A percentile compares a stretch with the other conserved stretches of the same genome.
Evolutionary conservation across 1,140 invertebrate genomes (phyloP).

Genomic region (Nomia melanderi): DNA sequence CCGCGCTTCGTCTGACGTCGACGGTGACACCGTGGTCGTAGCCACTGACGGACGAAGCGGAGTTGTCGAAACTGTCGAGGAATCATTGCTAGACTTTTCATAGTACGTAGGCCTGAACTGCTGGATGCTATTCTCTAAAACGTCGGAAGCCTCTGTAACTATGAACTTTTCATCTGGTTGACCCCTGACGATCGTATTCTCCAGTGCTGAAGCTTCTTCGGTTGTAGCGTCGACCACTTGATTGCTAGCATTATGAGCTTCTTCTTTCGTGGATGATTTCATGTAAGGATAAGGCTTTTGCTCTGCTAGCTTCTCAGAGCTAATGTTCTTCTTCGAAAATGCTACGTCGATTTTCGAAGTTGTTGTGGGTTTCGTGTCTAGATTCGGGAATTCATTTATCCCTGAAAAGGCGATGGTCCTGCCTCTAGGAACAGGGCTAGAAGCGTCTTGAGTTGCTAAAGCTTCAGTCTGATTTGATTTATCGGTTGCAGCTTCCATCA

Average conservation of each 20-base stretch:
- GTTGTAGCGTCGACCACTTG: conserved; percentile 1
- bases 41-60: conserved; percentile 3
- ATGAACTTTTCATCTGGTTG: conserved; percentile 63
- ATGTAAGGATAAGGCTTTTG: conserved; percentile 56
- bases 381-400: conserved; percentile 54
- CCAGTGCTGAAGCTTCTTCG: conserved; percentile 65
- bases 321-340: conserved; percentile 11
- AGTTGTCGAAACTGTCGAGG: conserved; percentile 14
- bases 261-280: conserved; percentile 4
- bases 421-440: conserved; percentile 60
- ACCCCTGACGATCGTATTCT: conserved; percentile 71
- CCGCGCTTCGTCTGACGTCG: background rate
- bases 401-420: conserved; percentile 68
- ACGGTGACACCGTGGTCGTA: background rate
- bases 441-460: background rate
- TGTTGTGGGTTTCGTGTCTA: conserved; percentile 44
- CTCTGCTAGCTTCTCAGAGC: conserved; percentile 16
- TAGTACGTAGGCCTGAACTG: conserved; percentile 56
- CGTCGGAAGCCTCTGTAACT: conserved; percentile 69
- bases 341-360: conserved; percentile 13
- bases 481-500: conserved; percentile 1
- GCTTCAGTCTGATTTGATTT: conserved; percentile 4
- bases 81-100: conserved; percentile 34
- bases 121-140: conserved; percentile 71
- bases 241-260: background rate